Evolutionary conservation across 2,888 invertebrate species (phyloP), one percentile per base, ranked within the genome.

Genomic region (Dryobota labecula): DNA sequence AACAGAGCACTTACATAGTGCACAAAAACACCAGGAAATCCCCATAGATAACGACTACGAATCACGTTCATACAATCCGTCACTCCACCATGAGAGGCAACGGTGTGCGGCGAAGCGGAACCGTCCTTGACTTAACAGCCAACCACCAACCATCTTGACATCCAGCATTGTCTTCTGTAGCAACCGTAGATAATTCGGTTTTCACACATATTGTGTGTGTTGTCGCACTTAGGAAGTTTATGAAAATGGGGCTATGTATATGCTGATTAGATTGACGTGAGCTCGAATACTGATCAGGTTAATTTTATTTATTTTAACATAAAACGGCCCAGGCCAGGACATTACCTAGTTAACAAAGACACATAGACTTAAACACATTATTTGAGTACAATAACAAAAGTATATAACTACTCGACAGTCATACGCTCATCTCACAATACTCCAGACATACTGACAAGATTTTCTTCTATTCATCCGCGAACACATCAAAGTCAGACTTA

Each of bases 101-200:
- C 74, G 79, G 63, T 84, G 88, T 82, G 86, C 84, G 82, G 41
- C 87, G 80, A 63, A 83, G 80, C 88, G 87, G 56, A 75, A 78
- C 84, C 41, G 65, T 78, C 86, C 86, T 88, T 88, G 88, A 79
- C 83, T 64, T n/a, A 9, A 30, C 38, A 30, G 20, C 24, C 18
- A 53, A 51, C 62, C 78, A 75, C 24, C 18, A 53, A 51, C 62
- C 78, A 75, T 83, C 84, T 85, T 77, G 54, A 64, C 51, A 53
- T 38, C 61, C 65, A 66, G 41, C 76, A 74, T 82, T 76, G 86
- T 84, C 84, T 84, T 81, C 51, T 24, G 51, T 58, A 57, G 36
- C 18, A 60, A 70, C 53, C 80, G 70, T 70, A 41, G 41, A 70
- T 58, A 76, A 84, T 77, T 68, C 36, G 18, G 60, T 73, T 70